These are phyloP conservation scores for Thymallus thymallus DNA, from an alignment of 2,113 vertebrate genomes.

Conservation along the genomic window DNA sequence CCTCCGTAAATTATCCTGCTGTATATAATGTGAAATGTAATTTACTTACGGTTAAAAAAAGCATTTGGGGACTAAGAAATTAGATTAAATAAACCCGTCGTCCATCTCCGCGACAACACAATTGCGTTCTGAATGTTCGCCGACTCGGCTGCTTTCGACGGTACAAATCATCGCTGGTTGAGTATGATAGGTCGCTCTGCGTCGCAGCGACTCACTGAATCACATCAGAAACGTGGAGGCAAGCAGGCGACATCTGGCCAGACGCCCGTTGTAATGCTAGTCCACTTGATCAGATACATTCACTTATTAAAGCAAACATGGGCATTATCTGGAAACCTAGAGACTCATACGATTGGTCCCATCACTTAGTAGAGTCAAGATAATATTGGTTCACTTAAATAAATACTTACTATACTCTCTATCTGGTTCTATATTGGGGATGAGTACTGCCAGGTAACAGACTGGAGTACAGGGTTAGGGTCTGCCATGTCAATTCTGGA, in stretches of 20 bases:
- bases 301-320: no score
- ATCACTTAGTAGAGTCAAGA: neutral
- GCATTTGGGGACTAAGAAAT: slow-evolving; percentile 35
- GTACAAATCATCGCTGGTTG: slow-evolving; percentile 9
- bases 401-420: neutral
- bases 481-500: no score
- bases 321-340: no score
- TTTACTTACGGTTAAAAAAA: slow-evolving; percentile 32
- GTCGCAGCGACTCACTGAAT: slow-evolving; percentile 30
- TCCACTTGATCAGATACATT: slow-evolving; percentile 29
- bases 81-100: slow-evolving; percentile 40
- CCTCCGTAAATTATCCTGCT: slow-evolving; percentile 24
- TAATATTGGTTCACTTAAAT: slow-evolving; percentile 30
- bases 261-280: slow-evolving; percentile 24
- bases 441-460: no score
- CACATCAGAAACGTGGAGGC: slow-evolving; percentile 13
- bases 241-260: slow-evolving; percentile 42
- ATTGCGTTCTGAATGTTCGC: slow-evolving; percentile 30
- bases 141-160: slow-evolving; percentile 45
- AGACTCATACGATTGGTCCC: no score
- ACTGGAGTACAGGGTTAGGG: no score
- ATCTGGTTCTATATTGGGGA: no score
- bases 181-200: slow-evolving; percentile 33
- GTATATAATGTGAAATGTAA: slow-evolving; percentile 30
- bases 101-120: slow-evolving; percentile 23